A percentile compares a stretch with the other conserved stretches of the same genome.
phyloP scores from a whole-genome alignment of 64 coral and sea anemone genomes.

The Acropora yongei region DNA sequence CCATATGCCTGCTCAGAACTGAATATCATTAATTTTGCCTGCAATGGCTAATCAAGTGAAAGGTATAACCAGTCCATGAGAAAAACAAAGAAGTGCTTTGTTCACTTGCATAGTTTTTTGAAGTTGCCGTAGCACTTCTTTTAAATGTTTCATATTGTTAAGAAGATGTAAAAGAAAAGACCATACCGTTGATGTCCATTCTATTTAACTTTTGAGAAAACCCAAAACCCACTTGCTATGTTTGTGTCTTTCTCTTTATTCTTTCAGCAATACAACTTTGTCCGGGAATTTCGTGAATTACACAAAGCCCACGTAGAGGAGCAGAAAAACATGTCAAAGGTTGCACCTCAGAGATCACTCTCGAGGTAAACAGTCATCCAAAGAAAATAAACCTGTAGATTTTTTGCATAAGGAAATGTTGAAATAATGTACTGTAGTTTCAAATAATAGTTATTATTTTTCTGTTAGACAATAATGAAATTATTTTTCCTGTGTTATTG shows the following conservation, averaged over 20 bases:
- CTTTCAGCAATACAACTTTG: slow-evolving; percentile 56
- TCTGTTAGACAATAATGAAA: neutral
- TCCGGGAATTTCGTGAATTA: slow-evolving; percentile 25
- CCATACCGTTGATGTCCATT: too few species aligned
- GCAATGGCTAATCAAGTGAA: too few species aligned
- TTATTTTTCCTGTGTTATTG: neutral
- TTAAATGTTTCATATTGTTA: too few species aligned
- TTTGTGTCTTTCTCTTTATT: neutral
- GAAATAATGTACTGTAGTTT: neutral
- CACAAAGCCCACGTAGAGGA: slow-evolving; percentile 27
- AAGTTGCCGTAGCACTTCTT: too few species aligned
- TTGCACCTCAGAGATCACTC: slow-evolving; percentile 11
- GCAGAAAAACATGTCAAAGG: neutral
- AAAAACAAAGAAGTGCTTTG: too few species aligned
- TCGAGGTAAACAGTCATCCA: neutral
- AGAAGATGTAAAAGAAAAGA: too few species aligned
- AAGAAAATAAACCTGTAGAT: neutral
- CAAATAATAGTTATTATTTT: too few species aligned
- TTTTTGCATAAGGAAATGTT: slow-evolving; percentile 7
- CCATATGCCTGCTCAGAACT: too few species aligned
- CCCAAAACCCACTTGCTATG: neutral
- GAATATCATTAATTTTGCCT: too few species aligned
- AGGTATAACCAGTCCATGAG: too few species aligned
- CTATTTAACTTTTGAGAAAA: neutral
- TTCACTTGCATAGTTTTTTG: too few species aligned